Evolutionary conservation across 1,140 invertebrate genomes (phyloP), one percentile per base, ranked within the genome.

Genomic region (Leucophenga varia): DNA sequence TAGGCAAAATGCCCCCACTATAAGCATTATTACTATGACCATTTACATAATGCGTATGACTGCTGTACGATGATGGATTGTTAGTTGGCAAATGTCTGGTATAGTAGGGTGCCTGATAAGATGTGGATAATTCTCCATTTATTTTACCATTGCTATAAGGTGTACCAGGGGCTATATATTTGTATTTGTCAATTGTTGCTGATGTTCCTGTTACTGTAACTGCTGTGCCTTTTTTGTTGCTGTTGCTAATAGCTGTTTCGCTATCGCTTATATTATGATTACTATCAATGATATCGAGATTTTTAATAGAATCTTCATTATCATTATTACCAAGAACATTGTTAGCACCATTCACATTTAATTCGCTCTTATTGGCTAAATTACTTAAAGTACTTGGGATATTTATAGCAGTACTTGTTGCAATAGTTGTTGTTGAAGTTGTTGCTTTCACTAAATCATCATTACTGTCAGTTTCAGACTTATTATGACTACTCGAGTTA

Each of bases 1-100:
- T 75, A 28, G 72, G 75, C 61, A 78, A 58, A 48, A 75, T 70
- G 63, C 78, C 76, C 3, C 39, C 40, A 22, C 9, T n/a, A 12
- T n/a, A n/a, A 30, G 7, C 25, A 7, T 30, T n/a, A 30, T 30
- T 30, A 30, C 25, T 30, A 30, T 30, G 7, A 30, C 25, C 25
- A n/a, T 30, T 30, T 30, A 30, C 25, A n/a, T 30, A 30, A 7
- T 8, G 25, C 25, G 25, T 30, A 8, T 30, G 7, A 7, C 7
- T 30, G 7, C n/a, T 30, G 7, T n/a, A 30, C 25, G 7, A 30
- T n/a, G 12, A 30, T 30, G 7, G 25, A 30, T 30, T 30, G 7
- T n/a, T n/a, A n/a, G n/a, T n/a, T n/a, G n/a, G n/a, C 25, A 30
- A 30, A 7, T 8, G 25, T 8, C 25, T 30, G 25, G 25, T 30